phyloP scores from a whole-genome alignment of 1,140 invertebrate species.

The Zaprionus capensis region DNA sequence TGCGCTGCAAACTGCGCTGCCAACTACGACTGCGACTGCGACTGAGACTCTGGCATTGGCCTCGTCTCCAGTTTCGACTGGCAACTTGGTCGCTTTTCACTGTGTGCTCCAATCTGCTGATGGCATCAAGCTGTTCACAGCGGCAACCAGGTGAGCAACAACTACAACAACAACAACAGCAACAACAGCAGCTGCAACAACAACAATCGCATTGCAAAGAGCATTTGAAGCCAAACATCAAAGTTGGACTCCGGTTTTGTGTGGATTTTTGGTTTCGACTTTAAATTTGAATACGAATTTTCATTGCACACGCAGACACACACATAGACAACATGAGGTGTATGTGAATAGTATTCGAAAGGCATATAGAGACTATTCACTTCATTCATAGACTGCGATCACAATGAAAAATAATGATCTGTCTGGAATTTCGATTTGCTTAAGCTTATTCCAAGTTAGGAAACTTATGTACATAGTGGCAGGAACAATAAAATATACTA shows the following conservation, averaged over 20 bases:
- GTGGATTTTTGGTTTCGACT: constrained; percentile 12
- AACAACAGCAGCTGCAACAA: constrained; percentile 6
- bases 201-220: constrained; percentile 21
- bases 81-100: constrained; percentile 34
- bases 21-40: neutral
- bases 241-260: constrained; percentile 3
- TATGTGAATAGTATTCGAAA: constrained; percentile 12
- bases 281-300: constrained; percentile 31
- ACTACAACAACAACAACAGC: constrained; percentile 12
- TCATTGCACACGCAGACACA: constrained; percentile 2
- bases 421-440: neutral
- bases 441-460: neutral
- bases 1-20: neutral
- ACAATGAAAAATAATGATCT: constrained; percentile 2
- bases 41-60: constrained; percentile 1
- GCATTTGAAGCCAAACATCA: constrained; percentile 18
- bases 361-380: constrained; percentile 1
- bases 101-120: constrained; percentile 43
- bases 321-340: neutral
- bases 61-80: constrained; percentile 16
- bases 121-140: constrained; percentile 76
- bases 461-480: neutral
- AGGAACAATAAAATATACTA: too few species aligned
- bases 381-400: neutral
- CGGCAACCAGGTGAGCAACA: constrained; percentile 23